A percentile compares a stretch with the other conserved stretches of the same genome.
These are phyloP conservation scores for Palaemon carinicauda DNA, from an alignment of 1,140 invertebrate genomes.

Conservation along the genomic window DNA sequence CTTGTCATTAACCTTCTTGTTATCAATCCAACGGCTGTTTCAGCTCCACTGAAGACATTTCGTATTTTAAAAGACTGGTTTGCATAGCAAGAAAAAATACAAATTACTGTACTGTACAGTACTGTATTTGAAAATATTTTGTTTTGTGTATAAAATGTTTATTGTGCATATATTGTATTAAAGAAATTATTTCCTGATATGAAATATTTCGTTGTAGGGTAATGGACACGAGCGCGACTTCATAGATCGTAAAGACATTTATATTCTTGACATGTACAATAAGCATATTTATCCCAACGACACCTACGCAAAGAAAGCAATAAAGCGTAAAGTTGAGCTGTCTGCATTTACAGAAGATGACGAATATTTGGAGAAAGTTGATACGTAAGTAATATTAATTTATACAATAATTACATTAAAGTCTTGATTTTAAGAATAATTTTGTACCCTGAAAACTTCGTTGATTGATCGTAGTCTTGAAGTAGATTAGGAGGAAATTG, in stretches of 20 bases:
- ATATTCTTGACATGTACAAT: slow-evolving; percentile 90
- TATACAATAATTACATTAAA: background rate
- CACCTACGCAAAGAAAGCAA: slow-evolving; percentile 76
- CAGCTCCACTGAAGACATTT: too few relatives aligned
- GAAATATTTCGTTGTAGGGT: slow-evolving; percentile 69
- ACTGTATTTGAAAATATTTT: too few relatives aligned
- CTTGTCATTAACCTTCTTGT: too few relatives aligned
- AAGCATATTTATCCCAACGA: slow-evolving; percentile 82
- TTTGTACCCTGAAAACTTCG: too few relatives aligned
- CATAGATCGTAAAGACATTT: slow-evolving; percentile 73
- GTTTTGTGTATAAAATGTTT: background rate
- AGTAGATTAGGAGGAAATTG: too few relatives aligned
- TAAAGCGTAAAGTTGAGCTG: slow-evolving; percentile 78
- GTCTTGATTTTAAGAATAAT: too few relatives aligned
- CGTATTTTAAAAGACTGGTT: too few relatives aligned
- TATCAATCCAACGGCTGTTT: too few relatives aligned
- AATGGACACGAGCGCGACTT: slow-evolving; percentile 89
- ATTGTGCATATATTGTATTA: background rate
- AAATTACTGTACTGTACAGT: too few relatives aligned
- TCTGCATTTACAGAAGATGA: slow-evolving; percentile 73
- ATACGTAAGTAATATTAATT: slow-evolving; percentile 68
- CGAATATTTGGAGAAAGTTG: slow-evolving; percentile 76
- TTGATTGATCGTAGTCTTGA: too few relatives aligned
- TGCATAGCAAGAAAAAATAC: too few relatives aligned
- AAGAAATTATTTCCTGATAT: slow-evolving; percentile 10